phyloP scores from a whole-genome alignment of 2,888 invertebrate species.

The Cetonia aurata region DNA sequence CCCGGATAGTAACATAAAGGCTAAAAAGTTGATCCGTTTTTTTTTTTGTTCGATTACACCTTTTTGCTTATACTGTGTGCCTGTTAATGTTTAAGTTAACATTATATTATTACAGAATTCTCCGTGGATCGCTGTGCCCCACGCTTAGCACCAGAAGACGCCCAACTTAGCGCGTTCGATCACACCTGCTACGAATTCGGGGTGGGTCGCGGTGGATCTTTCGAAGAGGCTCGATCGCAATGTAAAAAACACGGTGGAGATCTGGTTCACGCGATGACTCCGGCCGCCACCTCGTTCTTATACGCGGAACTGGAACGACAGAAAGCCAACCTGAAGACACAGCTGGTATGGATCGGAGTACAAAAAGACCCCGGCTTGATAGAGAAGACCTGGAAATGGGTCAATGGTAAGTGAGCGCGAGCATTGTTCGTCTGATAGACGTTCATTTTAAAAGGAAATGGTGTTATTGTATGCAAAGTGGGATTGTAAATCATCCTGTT shows the following conservation, averaged over 20 bases:
- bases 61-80: no score
- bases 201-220: constrained; percentile 84
- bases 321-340: constrained; percentile 84
- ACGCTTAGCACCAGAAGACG: constrained; percentile 80
- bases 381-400: constrained; percentile 90
- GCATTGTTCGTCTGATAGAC: background rate
- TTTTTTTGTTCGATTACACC: no score
- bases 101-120: constrained; percentile 75
- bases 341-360: constrained; percentile 92
- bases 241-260: constrained; percentile 79
- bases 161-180: constrained; percentile 85
- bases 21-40: no score
- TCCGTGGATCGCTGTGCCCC: constrained; percentile 87
- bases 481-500: background rate
- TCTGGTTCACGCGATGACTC: constrained; percentile 75
- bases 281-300: constrained; percentile 74
- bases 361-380: constrained; percentile 88
- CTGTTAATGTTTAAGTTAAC: no score
- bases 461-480: background rate
- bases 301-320: constrained; percentile 84
- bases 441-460: background rate
- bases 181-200: constrained; percentile 92
- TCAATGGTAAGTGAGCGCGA: constrained; percentile 76
- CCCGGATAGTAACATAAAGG: no score
- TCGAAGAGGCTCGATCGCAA: constrained; percentile 82